Evolutionary conservation across 92 coral and sea anemone genomes (phyloP).

Genomic region (Parazoanthus atlanticus): DNA sequence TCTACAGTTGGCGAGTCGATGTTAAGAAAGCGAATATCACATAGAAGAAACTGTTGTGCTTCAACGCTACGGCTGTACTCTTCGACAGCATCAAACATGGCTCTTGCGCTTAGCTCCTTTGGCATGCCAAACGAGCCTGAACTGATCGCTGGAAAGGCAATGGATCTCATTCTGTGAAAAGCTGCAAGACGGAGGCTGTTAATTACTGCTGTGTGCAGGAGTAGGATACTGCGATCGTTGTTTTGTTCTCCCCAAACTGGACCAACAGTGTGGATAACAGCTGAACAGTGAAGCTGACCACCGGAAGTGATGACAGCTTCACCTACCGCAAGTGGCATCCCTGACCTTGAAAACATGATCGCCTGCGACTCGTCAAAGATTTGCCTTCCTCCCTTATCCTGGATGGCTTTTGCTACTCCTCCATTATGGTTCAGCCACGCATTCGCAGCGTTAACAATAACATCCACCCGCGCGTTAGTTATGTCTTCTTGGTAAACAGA

Average conservation of each 20-base stretch:
- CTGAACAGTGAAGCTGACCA: conserved; percentile 70
- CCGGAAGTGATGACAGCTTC: conserved; percentile 59
- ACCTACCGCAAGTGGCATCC: conserved; percentile 36
- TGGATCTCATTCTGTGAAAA: conserved; percentile 37
- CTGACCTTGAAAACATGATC: not conserved
- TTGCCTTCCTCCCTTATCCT: conserved; percentile 70
- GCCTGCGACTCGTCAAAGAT: conserved; percentile 60
- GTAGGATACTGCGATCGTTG: conserved; percentile 4
- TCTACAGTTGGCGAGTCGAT: conserved; percentile 59
- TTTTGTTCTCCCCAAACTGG: conserved; percentile 64
- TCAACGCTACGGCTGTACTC: conserved; percentile 34
- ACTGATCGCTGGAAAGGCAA: conserved; percentile 91
- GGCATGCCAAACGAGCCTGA: conserved; percentile 67
- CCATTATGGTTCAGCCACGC: conserved; percentile 54
- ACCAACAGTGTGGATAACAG: conserved; percentile 76
- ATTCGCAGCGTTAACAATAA: conserved; percentile 84
- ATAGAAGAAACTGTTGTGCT: conserved; percentile 1
- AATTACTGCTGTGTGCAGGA: conserved; percentile 51
- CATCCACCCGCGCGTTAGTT: conserved; percentile 68
- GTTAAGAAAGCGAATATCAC: conserved; percentile 75
- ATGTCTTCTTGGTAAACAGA: conserved; percentile 87
- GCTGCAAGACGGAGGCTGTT: conserved; percentile 61
- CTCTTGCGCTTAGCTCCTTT: conserved; percentile 60
- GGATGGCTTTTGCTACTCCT: conserved; percentile 88
- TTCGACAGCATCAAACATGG: conserved; percentile 73